Percentiles rank a stretch among this genome's conserved stretches.
Conservation (phyloP, 1,140 invertebrate species). For the Drosophila albomicans region DNA sequence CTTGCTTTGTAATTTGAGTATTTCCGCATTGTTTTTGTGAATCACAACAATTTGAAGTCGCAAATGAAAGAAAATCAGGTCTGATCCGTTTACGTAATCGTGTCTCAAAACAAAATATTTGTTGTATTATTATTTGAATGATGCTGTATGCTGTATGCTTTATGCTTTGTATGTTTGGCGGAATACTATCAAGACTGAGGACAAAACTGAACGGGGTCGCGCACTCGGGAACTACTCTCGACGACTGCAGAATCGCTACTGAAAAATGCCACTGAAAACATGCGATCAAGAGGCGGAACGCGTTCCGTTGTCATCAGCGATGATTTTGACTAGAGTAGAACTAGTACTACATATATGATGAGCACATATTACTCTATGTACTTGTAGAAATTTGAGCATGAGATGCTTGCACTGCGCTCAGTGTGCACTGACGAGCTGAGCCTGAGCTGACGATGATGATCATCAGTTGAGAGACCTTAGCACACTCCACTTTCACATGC, state of each 20-base stretch:
- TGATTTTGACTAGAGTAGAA: constrained; percentile 25
- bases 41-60: constrained; percentile 54
- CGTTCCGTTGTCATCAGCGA: constrained; percentile 27
- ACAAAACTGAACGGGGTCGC: constrained; percentile 14
- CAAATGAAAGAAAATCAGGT: not conserved
- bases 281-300: constrained; percentile 61
- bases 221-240: constrained; percentile 56
- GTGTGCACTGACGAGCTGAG: constrained; percentile 1
- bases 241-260: constrained; percentile 70
- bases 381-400: not conserved
- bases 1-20: constrained; percentile 25
- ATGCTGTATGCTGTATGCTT: too few relatives aligned
- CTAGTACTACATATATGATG: not conserved
- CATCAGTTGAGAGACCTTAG: constrained; percentile 3
- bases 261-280: constrained; percentile 23
- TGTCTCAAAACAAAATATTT: not conserved
- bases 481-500: constrained; percentile 38
- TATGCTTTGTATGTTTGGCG: constrained; percentile 13
- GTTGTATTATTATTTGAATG: constrained; percentile 9
- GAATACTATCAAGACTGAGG: constrained; percentile 5
- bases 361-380: not conserved
- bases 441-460: not conserved
- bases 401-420: constrained; percentile 10
- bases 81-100: not conserved
- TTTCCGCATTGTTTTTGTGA: constrained; percentile 46